Evolutionary conservation across 2,113 vertebrate species (phyloP), one percentile per base, ranked within the genome.

Genomic region (Oryzias javanicus): DNA sequence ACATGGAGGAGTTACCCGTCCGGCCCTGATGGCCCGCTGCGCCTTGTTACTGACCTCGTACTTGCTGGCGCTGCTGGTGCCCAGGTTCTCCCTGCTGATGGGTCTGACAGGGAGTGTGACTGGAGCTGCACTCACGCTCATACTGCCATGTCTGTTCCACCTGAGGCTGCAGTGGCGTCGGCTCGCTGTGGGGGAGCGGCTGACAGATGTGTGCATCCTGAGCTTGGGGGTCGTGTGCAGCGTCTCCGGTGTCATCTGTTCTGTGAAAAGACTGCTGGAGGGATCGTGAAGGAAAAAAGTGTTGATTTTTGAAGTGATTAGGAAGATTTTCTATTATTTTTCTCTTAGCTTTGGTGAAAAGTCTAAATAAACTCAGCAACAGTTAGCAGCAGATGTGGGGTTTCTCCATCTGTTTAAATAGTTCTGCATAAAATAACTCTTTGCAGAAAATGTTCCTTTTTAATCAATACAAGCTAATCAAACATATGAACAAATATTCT

Each of bases 111-210:
- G 92, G 44, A 94, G 91, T 5, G 85, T 92, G 73, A 92, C 91
- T 2, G 88, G 92, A 42, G 76, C 89, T 24, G 81, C 82, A 60
- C 89, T 93, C 90, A 91, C 90, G 20, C 92, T 95, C 61, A 88
- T 93, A 51, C 90, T 95, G 61, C 91, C 91, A 0, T 91, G 89
- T 41, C 78, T 94, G 66, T 91, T 94, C 82, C 90, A 95, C 79
- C 85, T 95, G 55, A 89, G 89, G 44, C 88, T 93, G 50, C 90
- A 83, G 61, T 91, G 93, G 90, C 55, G 60, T n/a, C 86, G 74
- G 17, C 80, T 93, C 41, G 67, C 73, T 10, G 14, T 55, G 51
- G 64, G 79, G 58, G 81, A 90, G 4, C 92, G 88, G 67, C 77
- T 80, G 57, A 72, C 86, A 72, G 93, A 92, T 57, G 75, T 84